phyloP scores from a whole-genome alignment of 2,113 vertebrate species.

The Aythya baeri region DNA sequence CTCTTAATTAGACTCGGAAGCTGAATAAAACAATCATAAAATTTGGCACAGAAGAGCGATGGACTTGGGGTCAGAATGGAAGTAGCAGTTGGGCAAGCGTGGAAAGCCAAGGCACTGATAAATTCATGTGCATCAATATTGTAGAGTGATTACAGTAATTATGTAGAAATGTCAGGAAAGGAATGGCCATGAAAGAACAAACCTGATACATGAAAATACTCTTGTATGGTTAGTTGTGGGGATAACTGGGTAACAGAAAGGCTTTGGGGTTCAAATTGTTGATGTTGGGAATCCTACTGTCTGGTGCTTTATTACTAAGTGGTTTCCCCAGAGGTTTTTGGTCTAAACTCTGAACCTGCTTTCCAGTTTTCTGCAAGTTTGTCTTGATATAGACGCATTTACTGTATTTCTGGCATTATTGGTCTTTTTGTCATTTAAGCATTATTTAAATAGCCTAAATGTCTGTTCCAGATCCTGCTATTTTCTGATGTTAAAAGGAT shows the following conservation, averaged over 20 bases:
- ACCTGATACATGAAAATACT: rapidly evolving
- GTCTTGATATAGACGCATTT: not conserved
- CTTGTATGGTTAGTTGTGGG: not conserved
- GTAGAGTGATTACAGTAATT: not conserved
- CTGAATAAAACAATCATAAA: not conserved
- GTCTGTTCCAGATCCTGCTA: not conserved
- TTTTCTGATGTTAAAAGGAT: not conserved
- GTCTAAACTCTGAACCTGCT: not conserved
- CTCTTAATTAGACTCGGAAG: not conserved
- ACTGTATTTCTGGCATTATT: not conserved
- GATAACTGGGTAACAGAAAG: not conserved
- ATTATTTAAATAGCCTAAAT: not conserved
- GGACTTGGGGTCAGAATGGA: not conserved
- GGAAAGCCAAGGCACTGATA: not conserved
- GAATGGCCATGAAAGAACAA: not conserved
- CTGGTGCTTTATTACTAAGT: not conserved
- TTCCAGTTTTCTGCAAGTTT: not conserved
- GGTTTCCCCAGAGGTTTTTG: not conserved
- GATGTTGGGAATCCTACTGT: not conserved
- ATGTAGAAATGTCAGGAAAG: not conserved
- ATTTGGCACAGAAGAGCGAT: rapidly evolving
- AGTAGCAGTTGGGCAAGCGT: not conserved
- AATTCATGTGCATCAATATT: not conserved
- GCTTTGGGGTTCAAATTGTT: not conserved
- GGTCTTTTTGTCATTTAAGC: not conserved